A percentile compares a stretch with the other conserved stretches of the same genome.
These are phyloP conservation scores for Chironomus tepperi DNA, from an alignment of 1,140 invertebrate species.

Conservation along the genomic window DNA sequence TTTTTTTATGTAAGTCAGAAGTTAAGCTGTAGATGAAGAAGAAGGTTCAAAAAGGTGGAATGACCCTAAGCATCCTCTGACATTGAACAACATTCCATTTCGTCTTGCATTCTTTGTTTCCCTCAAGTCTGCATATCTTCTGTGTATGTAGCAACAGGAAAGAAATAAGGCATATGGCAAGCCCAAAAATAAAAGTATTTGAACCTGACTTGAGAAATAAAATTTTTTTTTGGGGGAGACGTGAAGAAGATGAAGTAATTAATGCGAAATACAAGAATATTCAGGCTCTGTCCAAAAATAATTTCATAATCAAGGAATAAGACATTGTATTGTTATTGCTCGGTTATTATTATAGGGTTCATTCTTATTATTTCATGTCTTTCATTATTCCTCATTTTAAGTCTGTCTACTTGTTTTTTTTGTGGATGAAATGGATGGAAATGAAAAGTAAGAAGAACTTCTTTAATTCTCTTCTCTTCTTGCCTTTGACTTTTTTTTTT, in stretches of 20 bases:
- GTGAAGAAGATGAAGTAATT: too few relatives aligned
- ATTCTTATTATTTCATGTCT: background rate
- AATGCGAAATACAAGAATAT: too few relatives aligned
- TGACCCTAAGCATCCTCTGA: constrained; percentile 22
- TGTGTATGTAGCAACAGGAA: background rate
- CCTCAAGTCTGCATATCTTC: background rate
- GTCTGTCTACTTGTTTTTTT: background rate
- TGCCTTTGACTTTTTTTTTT: background rate
- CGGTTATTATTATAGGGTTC: background rate
- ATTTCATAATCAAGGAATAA: too few relatives aligned
- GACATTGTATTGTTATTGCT: too few relatives aligned
- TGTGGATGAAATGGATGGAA: background rate
- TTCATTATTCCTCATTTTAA: background rate
- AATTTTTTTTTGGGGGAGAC: too few relatives aligned
- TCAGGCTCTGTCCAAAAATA: too few relatives aligned
- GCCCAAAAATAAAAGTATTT: too few relatives aligned
- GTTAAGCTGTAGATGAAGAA: background rate
- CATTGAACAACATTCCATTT: background rate
- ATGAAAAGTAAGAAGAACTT: background rate
- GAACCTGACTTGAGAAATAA: background rate
- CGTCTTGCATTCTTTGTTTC: background rate
- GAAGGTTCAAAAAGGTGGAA: background rate
- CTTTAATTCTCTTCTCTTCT: background rate
- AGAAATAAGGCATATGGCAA: constrained; percentile 16
- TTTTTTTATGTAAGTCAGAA: too few relatives aligned